Conservation (phyloP, 2,113 vertebrate genomes). For the Phycodurus eques region DNA sequence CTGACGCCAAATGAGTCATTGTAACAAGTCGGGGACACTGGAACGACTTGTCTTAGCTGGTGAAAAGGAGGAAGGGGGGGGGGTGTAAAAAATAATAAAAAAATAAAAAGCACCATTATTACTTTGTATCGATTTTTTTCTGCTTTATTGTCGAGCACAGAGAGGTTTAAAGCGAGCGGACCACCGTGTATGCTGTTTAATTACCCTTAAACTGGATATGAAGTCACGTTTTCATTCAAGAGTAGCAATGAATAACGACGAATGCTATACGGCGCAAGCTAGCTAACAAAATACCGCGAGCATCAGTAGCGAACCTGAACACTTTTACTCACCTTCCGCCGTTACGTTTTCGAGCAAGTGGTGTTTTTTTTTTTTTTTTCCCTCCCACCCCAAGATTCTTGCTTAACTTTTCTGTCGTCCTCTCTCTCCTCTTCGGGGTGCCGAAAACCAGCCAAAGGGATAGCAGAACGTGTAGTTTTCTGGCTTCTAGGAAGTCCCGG, state of each 20-base stretch:
- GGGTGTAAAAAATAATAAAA: not conserved
- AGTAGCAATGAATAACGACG: not conserved
- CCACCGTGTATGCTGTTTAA: not conserved
- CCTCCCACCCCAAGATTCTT: not conserved
- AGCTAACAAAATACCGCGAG: conserved; percentile 3
- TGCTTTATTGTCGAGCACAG: not conserved
- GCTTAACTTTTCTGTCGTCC: conserved; percentile 3
- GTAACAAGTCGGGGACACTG: conserved; percentile 1
- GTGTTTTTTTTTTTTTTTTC: not conserved
- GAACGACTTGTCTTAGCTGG: conserved; percentile 22
- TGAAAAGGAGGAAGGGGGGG: conserved; percentile 7
- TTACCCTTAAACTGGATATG: not conserved
- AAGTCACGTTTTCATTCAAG: not conserved
- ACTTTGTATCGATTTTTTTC: not conserved
- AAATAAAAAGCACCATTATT: not conserved
- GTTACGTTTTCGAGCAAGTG: not conserved
- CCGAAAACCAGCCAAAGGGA: not conserved
- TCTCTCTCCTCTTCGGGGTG: not conserved
- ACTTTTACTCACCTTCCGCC: conserved; percentile 42
- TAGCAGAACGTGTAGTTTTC: not conserved
- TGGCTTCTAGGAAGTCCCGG: not conserved
- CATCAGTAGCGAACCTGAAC: conserved; percentile 11
- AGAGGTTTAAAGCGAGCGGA: not conserved
- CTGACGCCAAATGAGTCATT: conserved; percentile 33
- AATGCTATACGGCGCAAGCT: not conserved